Evolutionary conservation across 2,797 vertebrate species (phyloP).

Genomic region (Babyrousa celebensis): DNA sequence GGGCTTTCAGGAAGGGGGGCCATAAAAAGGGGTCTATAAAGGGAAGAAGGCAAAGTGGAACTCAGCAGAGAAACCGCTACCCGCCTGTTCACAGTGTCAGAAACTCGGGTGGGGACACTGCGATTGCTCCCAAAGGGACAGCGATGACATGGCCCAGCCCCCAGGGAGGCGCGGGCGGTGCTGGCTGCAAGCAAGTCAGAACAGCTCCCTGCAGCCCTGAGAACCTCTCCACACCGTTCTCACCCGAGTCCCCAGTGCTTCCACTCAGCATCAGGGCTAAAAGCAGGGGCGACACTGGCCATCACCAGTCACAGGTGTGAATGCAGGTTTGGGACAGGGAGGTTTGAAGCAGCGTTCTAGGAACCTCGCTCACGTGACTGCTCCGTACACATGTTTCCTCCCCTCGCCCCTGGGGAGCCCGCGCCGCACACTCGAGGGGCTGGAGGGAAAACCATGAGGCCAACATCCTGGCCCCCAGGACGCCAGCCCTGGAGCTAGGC

Average conservation of each 20-base stretch:
- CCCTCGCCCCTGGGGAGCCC: background rate
- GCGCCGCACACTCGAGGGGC: fast-evolving
- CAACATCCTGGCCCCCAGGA: no score
- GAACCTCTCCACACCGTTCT: background rate
- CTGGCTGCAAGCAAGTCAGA: fast-evolving
- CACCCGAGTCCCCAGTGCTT: fast-evolving
- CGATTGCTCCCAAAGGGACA: fast-evolving
- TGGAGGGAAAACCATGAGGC: background rate
- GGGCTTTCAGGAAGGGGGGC: background rate
- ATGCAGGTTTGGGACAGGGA: no score
- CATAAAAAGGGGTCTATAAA: no score
- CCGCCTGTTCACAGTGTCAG: fast-evolving
- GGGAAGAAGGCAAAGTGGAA: background rate
- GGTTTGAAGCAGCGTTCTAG: background rate
- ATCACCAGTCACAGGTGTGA: fast-evolving
- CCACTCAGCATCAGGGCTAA: fast-evolving
- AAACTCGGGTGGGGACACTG: fast-evolving
- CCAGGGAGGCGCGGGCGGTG: fast-evolving
- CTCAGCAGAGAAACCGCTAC: fast-evolving
- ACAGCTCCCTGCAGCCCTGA: fast-evolving
- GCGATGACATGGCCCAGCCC: background rate
- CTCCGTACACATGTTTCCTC: fast-evolving
- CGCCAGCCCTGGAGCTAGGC: no score
- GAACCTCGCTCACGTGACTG: background rate
- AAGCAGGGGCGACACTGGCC: fast-evolving